Evolutionary conservation across 2,888 invertebrate species (phyloP), one percentile per base, ranked within the genome.

Genomic region (Xestoiulus laeticollis): DNA sequence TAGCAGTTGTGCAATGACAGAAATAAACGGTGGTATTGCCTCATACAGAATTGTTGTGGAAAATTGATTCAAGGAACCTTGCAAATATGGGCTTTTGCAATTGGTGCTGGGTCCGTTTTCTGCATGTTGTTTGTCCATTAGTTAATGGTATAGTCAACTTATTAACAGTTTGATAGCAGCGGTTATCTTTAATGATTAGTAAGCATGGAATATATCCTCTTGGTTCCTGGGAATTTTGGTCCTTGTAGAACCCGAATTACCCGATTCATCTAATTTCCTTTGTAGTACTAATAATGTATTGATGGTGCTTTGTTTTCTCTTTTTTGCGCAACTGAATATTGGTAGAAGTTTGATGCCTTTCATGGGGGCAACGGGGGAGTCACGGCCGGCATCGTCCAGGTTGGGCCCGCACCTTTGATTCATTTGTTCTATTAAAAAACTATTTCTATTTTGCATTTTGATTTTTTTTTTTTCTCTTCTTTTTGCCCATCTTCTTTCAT

Each of bases 371-470:
- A 22, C 87, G 38, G 87, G 87, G 43, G 87, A 87, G 59, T 87
- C 85, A 53, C 87, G 87, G 22, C 87, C 85, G 38, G 87, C 83
- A 32, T 87, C 87, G 26, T 87, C 87, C 82, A 87, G 87, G 87
- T 87, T 30, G 32, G 87, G 44, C 86, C 86, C 43, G 10, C 84
- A 22, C 38, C 85, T 85, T 85, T 85, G 22, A 22, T 38, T 85
- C 33, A 85, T 85, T 43, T 85, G 32, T 33, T 38, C 33, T 33
- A 10, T 85, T 33, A 6, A n/a, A 22, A 43, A 44, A 32, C n/a
- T n/a, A 43, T 82, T 6, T 85, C 2, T 22, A 22, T 68, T 85
- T 85, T 85, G 26, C 32, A 1, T 32, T 84, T 84, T 84, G 3
- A 0, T 84, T 85, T 14, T 22, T 32, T 26, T 6, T 33, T 14